These are phyloP conservation scores for Eupithecia pulchellata DNA, from an alignment of 2,888 invertebrate genomes.

Conservation along the genomic window DNA sequence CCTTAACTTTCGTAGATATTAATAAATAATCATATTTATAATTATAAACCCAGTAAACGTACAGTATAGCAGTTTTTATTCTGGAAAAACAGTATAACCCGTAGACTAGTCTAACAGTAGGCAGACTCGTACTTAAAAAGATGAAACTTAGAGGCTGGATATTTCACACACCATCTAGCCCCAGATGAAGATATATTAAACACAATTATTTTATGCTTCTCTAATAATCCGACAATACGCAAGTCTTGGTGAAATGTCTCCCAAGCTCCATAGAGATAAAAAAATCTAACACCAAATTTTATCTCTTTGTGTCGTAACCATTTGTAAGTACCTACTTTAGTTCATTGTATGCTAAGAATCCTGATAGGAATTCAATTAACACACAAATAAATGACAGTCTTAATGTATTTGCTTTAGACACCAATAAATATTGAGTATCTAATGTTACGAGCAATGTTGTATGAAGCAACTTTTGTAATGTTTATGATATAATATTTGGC, in stretches of 20 bases:
- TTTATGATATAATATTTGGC: too few species aligned
- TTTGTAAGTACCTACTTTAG: neutral
- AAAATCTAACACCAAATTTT: constrained; percentile 2
- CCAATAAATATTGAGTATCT: constrained; percentile 44
- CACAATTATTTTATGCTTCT: too few species aligned
- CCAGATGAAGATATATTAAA: too few species aligned
- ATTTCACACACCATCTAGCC: too few species aligned
- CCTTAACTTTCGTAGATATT: too few species aligned
- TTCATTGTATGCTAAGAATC: constrained; percentile 2
- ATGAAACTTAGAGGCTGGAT: too few species aligned
- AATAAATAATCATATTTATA: too few species aligned
- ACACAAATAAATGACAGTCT: constrained; percentile 44
- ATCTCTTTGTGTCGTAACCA: neutral
- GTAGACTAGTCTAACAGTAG: too few species aligned
- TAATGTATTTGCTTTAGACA: constrained; percentile 44
- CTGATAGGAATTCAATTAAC: constrained; percentile 46
- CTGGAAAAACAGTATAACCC: too few species aligned
- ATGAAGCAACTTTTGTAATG: constrained; percentile 27
- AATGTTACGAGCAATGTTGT: constrained; percentile 26
- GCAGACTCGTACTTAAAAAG: too few species aligned
- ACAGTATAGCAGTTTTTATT: too few species aligned
- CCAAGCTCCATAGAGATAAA: neutral
- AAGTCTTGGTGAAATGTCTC: neutral
- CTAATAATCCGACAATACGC: neutral
- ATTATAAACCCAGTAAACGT: too few species aligned